These are phyloP conservation scores for Clavelina lepadiformis DNA, from an alignment of 23 tunicate genomes.

Conservation along the genomic window DNA sequence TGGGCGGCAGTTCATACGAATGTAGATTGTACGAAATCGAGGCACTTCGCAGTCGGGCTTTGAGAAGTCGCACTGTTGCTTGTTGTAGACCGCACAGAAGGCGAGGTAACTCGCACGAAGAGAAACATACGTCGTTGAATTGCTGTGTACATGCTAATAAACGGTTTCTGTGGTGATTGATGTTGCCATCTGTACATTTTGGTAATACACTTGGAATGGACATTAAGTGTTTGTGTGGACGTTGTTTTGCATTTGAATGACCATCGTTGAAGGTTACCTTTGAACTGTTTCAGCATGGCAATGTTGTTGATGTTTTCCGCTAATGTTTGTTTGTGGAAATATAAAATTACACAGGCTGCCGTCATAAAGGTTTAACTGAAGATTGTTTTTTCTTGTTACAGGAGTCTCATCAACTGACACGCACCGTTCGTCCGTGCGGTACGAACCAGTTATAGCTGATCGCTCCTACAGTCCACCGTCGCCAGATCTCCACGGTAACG, in stretches of 20 bases:
- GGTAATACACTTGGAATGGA: background rate
- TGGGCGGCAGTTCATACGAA: conserved; percentile 33
- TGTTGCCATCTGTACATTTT: background rate
- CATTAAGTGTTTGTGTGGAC: too few relatives aligned
- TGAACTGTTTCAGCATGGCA: background rate
- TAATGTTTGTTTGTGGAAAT: background rate
- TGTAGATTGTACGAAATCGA: conserved; percentile 65
- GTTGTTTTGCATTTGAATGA: background rate
- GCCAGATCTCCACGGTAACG: conserved; percentile 38
- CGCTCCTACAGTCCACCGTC: conserved; percentile 69
- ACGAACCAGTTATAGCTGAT: conserved; percentile 77
- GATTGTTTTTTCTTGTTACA: conserved; percentile 4
- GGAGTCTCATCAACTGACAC: conserved; percentile 90
- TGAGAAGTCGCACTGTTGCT: conserved; percentile 19
- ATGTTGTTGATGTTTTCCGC: background rate
- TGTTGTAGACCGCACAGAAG: conserved; percentile 18
- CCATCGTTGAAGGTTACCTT: background rate
- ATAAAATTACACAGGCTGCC: background rate
- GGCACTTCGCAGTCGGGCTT: conserved; percentile 16
- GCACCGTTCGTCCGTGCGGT: conserved; percentile 79
- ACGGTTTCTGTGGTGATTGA: background rate
- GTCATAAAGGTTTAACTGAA: background rate
- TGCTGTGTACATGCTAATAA: background rate
- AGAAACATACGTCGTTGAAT: background rate
- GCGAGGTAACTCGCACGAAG: conserved; percentile 34